Conservation (phyloP, 2,888 invertebrate species). For the Scaptomyza polygonia region DNA sequence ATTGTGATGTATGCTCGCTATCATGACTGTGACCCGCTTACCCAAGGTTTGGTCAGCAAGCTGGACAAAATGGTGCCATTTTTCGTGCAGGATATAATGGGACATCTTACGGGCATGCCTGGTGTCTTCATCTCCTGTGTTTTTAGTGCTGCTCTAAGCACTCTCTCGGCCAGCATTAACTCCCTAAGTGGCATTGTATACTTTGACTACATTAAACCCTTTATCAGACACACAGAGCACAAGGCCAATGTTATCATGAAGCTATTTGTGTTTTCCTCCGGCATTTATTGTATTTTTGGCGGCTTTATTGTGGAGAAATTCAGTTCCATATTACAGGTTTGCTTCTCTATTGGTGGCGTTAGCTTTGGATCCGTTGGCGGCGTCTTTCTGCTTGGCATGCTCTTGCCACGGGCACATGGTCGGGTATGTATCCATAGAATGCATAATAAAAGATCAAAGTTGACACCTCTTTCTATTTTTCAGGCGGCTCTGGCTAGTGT, state of each 20-base stretch:
- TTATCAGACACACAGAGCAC: constrained; percentile 83
- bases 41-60: constrained; percentile 84
- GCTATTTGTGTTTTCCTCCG: constrained; percentile 83
- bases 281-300: constrained; percentile 87
- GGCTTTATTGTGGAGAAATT: constrained; percentile 84
- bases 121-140: constrained; percentile 88
- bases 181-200: constrained; percentile 86
- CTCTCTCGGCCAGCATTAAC: constrained; percentile 86
- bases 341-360: constrained; percentile 84
- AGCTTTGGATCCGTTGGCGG: constrained; percentile 87
- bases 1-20: constrained; percentile 86
- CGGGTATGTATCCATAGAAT: constrained; percentile 59
- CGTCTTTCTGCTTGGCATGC: constrained; percentile 88
- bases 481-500: constrained; percentile 77
- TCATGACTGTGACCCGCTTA: constrained; percentile 87
- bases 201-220: constrained; percentile 86
- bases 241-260: constrained; percentile 85
- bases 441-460: no score
- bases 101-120: constrained; percentile 85
- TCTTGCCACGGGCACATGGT: constrained; percentile 87
- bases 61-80: constrained; percentile 86
- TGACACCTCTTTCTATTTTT: neutral
- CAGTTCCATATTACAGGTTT: constrained; percentile 85
- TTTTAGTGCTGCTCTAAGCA: constrained; percentile 87
- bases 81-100: constrained; percentile 86